phyloP scores from a whole-genome alignment of 2,888 invertebrate species.

The Euphydryas editha region DNA sequence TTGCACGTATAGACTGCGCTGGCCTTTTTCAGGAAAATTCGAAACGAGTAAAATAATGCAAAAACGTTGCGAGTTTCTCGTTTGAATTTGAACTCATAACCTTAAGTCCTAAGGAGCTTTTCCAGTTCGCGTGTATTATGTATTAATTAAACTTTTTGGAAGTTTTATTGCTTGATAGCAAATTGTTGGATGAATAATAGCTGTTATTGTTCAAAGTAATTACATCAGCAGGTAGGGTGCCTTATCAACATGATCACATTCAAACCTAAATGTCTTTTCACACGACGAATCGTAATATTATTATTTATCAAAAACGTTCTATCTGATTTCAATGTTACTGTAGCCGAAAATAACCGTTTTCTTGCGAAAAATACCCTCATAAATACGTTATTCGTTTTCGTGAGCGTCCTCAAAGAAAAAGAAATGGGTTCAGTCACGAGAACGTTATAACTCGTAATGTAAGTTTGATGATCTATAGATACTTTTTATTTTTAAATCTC shows the following conservation, averaged over 20 bases:
- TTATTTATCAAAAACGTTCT: constrained; percentile 61
- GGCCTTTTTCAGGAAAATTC: no score
- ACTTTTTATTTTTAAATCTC: constrained; percentile 69
- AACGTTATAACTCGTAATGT: constrained; percentile 57
- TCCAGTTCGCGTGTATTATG: background rate
- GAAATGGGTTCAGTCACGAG: constrained; percentile 74
- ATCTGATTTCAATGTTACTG: constrained; percentile 54
- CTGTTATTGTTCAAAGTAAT: constrained; percentile 13
- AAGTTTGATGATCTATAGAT: constrained; percentile 68
- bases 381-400: constrained; percentile 72
- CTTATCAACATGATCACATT: constrained; percentile 41
- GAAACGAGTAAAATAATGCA: no score
- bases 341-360: constrained; percentile 49
- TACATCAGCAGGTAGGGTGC: constrained; percentile 18
- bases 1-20: no score
- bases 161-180: background rate
- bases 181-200: constrained; percentile 3
- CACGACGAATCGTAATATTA: constrained; percentile 53
- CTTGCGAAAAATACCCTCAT: constrained; percentile 60
- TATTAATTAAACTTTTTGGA: background rate
- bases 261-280: constrained; percentile 45
- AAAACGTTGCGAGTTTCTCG: no score
- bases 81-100: background rate
- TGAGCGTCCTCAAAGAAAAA: constrained; percentile 70
- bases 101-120: background rate